phyloP scores from a whole-genome alignment of 2,888 invertebrate species.

The Julus scanicus region DNA sequence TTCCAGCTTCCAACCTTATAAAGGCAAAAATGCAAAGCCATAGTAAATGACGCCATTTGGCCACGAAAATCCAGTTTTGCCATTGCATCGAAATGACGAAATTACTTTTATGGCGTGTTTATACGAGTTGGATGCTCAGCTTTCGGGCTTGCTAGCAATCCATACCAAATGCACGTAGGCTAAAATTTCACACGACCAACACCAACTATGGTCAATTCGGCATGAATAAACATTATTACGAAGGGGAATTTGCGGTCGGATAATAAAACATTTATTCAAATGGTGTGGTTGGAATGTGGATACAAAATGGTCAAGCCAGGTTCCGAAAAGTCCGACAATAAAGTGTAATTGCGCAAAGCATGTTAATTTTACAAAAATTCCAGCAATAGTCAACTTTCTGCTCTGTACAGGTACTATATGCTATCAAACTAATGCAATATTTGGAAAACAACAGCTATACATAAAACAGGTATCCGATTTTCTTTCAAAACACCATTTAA shows the following conservation, averaged over 20 bases:
- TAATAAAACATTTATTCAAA: constrained; percentile 36
- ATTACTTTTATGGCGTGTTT: constrained; percentile 37
- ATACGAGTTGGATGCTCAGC: background rate
- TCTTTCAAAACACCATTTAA: no score
- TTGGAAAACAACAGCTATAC: no score
- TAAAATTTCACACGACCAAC: constrained; percentile 8
- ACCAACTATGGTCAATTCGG: constrained; percentile 36
- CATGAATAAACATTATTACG: constrained; percentile 42
- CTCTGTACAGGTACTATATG: background rate
- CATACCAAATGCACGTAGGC: background rate
- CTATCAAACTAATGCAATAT: no score
- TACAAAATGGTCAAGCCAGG: background rate
- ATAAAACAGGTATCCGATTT: no score
- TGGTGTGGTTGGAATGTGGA: background rate
- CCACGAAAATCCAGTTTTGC: constrained; percentile 8
- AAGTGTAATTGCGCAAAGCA: background rate
- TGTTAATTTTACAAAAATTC: background rate
- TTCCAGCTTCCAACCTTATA: constrained; percentile 17
- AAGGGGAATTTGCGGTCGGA: constrained; percentile 16
- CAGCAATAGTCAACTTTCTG: background rate
- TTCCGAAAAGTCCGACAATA: background rate
- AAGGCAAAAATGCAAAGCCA: constrained; percentile 34
- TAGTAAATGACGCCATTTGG: constrained; percentile 17
- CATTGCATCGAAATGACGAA: constrained; percentile 8
- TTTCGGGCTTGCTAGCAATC: constrained; percentile 11